phyloP scores from a whole-genome alignment of 2,888 invertebrate species.

The Caenorhabditis becei region DNA sequence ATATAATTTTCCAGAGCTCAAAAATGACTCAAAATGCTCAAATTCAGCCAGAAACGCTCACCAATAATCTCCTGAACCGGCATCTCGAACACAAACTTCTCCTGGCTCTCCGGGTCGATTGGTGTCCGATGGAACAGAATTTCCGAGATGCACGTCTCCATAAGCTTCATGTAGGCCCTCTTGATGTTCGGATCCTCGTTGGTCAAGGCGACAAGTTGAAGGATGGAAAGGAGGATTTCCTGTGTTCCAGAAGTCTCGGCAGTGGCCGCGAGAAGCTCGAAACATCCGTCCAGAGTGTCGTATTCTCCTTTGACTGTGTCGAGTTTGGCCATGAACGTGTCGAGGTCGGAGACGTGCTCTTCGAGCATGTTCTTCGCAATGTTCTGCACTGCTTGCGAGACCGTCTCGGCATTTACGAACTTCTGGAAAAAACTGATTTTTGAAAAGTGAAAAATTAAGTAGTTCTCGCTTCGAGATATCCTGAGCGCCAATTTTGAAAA shows the following conservation, averaged over 20 bases:
- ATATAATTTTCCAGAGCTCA: no score
- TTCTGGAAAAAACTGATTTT: constrained; percentile 25
- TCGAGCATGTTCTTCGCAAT: constrained; percentile 39
- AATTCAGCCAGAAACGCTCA: background rate
- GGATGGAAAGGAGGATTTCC: constrained; percentile 63
- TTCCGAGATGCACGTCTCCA: constrained; percentile 70
- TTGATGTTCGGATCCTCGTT: constrained; percentile 66
- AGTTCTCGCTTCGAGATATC: no score
- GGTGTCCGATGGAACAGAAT: constrained; percentile 71
- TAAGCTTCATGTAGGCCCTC: constrained; percentile 71
- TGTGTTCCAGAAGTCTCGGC: constrained; percentile 63
- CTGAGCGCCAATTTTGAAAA: no score
- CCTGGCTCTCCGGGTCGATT: constrained; percentile 66
- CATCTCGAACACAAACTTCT: constrained; percentile 68
- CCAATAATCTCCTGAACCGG: constrained; percentile 71
- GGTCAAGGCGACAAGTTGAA: constrained; percentile 70
- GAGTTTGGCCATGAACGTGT: constrained; percentile 49
- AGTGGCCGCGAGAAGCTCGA: constrained; percentile 65
- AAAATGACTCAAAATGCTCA: no score
- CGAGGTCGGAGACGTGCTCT: constrained; percentile 60
- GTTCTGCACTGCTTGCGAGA: constrained; percentile 21
- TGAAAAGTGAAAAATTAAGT: no score
- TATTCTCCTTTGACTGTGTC: constrained; percentile 70
- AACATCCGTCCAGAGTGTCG: constrained; percentile 70
- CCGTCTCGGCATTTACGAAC: constrained; percentile 30